phyloP scores from a whole-genome alignment of 2,888 invertebrate genomes.

The Apeira syringaria region DNA sequence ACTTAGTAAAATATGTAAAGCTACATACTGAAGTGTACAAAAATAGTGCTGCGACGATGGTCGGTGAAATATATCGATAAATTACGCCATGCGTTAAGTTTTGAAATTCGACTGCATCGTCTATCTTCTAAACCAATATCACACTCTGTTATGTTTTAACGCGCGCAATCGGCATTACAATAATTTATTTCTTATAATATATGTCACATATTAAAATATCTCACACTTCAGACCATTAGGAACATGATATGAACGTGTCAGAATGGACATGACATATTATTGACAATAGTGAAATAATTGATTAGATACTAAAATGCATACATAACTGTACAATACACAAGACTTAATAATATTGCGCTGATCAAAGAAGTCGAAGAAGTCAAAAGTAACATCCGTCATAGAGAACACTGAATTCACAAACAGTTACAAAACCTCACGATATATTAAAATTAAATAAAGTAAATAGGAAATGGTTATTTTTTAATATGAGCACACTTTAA shows the following conservation, averaged over 20 bases:
- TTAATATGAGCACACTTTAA: no score
- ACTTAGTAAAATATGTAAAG: conserved; percentile 44
- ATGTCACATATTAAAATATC: conserved; percentile 22
- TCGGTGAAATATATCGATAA: conserved; percentile 48
- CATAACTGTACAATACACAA: conserved; percentile 26
- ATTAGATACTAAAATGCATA: conserved; percentile 38
- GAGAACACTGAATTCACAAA: no score
- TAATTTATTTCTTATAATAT: conserved; percentile 1
- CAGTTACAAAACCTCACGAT: no score
- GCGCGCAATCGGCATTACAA: conserved; percentile 32
- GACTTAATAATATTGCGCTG: conserved; percentile 2
- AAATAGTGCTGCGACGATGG: conserved; percentile 59
- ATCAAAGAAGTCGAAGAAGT: not conserved
- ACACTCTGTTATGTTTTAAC: conserved; percentile 48
- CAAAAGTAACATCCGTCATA: no score
- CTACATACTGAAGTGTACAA: conserved; percentile 56
- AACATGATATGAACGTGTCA: conserved; percentile 40
- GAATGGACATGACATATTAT: conserved; percentile 40
- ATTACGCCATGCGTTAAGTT: conserved; percentile 63
- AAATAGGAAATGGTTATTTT: no score
- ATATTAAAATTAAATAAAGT: no score
- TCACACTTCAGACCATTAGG: conserved; percentile 55
- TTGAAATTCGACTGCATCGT: conserved; percentile 61
- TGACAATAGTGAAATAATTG: conserved; percentile 27
- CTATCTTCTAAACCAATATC: conserved; percentile 66